phyloP scores from a whole-genome alignment of 2,113 vertebrate species.

The Eudyptes chrysolophus region DNA sequence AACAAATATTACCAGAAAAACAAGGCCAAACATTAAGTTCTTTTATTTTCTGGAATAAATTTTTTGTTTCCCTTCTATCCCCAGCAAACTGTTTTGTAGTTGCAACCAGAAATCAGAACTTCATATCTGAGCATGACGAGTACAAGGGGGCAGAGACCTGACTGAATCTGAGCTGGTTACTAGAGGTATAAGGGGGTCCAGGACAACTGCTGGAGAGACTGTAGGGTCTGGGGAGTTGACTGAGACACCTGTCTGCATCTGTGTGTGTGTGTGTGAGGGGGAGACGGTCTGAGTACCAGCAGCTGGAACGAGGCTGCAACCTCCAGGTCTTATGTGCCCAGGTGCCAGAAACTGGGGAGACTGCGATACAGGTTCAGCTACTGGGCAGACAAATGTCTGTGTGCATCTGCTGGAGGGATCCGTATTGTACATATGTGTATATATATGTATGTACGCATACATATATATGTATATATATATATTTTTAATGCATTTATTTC shows the following conservation, averaged over 20 bases:
- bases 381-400: not conserved
- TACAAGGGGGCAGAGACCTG: fast-evolving
- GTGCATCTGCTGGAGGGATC: not conserved
- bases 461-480: not conserved
- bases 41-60: not conserved
- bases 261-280: too few species aligned
- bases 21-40: not conserved
- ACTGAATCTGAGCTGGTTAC: not conserved
- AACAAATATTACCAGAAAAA: not conserved
- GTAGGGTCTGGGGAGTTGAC: not conserved
- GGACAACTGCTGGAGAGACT: not conserved
- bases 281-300: not conserved
- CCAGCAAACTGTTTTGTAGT: not conserved
- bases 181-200: not conserved
- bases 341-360: not conserved
- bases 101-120: not conserved
- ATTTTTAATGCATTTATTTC: not conserved
- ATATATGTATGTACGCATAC: not conserved
- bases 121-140: not conserved
- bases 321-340: not conserved
- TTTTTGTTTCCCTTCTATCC: not conserved
- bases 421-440: not conserved
- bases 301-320: not conserved
- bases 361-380: not conserved
- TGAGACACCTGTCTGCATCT: not conserved